Percentiles rank a stretch among this genome's conserved stretches.
Conservation (phyloP, 2,888 invertebrate genomes). For the Campoletis raptor region DNA sequence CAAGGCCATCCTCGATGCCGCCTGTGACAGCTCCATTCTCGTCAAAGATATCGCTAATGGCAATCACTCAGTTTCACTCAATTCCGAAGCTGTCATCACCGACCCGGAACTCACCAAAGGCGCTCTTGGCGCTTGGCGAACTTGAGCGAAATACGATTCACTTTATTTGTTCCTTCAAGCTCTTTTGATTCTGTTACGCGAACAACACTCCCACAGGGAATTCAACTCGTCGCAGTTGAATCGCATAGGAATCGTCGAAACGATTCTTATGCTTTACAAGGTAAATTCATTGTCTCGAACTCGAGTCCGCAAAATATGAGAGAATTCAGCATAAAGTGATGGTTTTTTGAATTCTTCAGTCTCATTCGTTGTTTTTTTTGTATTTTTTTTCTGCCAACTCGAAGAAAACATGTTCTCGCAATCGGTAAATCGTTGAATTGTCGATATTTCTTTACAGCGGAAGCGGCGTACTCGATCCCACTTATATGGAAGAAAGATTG, state of each 20-base stretch:
- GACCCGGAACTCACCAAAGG: slow-evolving; percentile 82
- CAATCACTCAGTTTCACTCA: slow-evolving; percentile 80
- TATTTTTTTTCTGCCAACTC: too few species aligned
- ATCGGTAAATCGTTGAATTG: neutral
- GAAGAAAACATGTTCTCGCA: too few species aligned
- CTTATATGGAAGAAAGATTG: slow-evolving; percentile 91
- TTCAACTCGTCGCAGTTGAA: slow-evolving; percentile 91
- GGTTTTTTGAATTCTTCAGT: too few species aligned
- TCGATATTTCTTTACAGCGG: slow-evolving; percentile 83
- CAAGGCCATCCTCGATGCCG: slow-evolving; percentile 89
- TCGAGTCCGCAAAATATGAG: too few species aligned
- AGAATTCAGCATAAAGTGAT: too few species aligned
- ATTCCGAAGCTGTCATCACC: slow-evolving; percentile 81
- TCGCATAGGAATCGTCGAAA: slow-evolving; percentile 87
- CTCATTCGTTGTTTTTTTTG: too few species aligned
- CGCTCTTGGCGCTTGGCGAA: slow-evolving; percentile 81
- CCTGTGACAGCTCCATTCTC: slow-evolving; percentile 87
- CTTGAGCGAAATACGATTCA: slow-evolving; percentile 82
- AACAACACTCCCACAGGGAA: slow-evolving; percentile 88
- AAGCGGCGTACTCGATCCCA: slow-evolving; percentile 92
- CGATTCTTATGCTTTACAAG: slow-evolving; percentile 89
- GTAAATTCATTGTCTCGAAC: too few species aligned
- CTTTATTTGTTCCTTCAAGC: slow-evolving; percentile 82
- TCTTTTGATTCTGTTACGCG: slow-evolving; percentile 86
- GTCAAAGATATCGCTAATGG: slow-evolving; percentile 84